Conservation (phyloP, 2,888 invertebrate genomes). For the Acronicta alni region DNA sequence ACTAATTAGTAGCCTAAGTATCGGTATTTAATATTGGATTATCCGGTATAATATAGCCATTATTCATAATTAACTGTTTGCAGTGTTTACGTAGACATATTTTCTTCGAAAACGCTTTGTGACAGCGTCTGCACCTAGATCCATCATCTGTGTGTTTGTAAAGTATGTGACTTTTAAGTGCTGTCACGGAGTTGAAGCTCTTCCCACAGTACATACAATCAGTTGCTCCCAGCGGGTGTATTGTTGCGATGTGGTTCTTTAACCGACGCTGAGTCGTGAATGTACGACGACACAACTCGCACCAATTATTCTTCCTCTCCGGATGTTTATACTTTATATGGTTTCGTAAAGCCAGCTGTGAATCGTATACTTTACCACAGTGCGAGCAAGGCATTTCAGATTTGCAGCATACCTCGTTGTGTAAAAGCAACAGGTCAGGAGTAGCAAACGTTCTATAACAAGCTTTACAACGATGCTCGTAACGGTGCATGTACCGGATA, state of each 20-base stretch:
- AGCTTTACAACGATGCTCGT: slow-evolving; percentile 67
- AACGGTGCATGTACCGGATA: slow-evolving; percentile 73
- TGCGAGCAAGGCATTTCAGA: slow-evolving; percentile 63
- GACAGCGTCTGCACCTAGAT: slow-evolving; percentile 64
- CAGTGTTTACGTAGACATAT: slow-evolving; percentile 61
- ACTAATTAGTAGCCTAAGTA: slow-evolving; percentile 11
- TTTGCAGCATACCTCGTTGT: slow-evolving; percentile 65
- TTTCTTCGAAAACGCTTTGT: slow-evolving; percentile 65
- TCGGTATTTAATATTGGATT: slow-evolving; percentile 6
- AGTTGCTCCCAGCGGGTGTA: slow-evolving; percentile 68
- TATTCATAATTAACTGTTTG: slow-evolving; percentile 66
- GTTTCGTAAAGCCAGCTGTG: slow-evolving; percentile 69
- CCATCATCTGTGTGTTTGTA: slow-evolving; percentile 67
- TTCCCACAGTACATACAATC: slow-evolving; percentile 65
- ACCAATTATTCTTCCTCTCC: slow-evolving; percentile 62
- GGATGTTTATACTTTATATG: slow-evolving; percentile 77
- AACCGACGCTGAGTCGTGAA: slow-evolving; percentile 68
- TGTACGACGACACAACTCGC: slow-evolving; percentile 68
- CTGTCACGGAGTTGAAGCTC: slow-evolving; percentile 63
- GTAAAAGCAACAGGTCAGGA: slow-evolving; percentile 56
- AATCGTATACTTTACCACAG: slow-evolving; percentile 71
- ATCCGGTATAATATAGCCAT: slow-evolving; percentile 33
- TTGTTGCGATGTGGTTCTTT: slow-evolving; percentile 67
- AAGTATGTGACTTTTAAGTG: slow-evolving; percentile 70
- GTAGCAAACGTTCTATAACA: slow-evolving; percentile 73